Evolutionary conservation across 2,113 vertebrate species (phyloP).

Genomic region (Coptodon bakossiorum): DNA sequence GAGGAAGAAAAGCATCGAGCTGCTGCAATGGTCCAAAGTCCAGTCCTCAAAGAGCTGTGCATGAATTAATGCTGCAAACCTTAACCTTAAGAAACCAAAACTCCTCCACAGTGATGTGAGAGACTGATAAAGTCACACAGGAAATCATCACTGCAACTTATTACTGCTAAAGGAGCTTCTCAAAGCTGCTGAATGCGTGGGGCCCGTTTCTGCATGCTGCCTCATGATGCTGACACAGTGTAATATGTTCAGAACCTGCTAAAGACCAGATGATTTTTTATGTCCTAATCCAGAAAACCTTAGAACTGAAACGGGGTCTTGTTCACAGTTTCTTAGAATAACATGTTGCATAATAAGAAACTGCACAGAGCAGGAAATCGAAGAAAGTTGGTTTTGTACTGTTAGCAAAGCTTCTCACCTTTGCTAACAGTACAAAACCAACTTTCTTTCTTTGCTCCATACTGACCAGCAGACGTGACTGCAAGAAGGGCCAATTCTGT

Average conservation of each 20-base stretch:
- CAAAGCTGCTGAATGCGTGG: rapidly evolving
- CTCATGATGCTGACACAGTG: neutral
- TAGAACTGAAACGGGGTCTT: neutral
- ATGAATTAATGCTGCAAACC: neutral
- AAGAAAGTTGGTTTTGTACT: neutral
- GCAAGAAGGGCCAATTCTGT: neutral
- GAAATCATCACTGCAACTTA: neutral
- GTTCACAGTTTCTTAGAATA: neutral
- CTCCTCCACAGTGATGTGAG: neutral
- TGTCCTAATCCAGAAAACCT: neutral
- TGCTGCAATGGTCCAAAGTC: neutral
- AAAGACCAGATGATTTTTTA: neutral
- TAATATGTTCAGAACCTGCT: neutral
- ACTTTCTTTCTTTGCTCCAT: neutral
- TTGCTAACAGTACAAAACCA: neutral
- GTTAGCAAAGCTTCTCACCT: neutral
- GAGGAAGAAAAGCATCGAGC: neutral
- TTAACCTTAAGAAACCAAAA: neutral
- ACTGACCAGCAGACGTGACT: neutral
- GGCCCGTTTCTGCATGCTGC: neutral
- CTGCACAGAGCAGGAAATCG: neutral
- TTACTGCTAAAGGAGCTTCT: neutral
- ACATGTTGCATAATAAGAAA: neutral
- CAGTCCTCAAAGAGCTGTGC: neutral
- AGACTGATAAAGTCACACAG: neutral